Base-by-base conservation (phyloP, 2,888 invertebrate genomes). In the Ornithoptera priamus region DNA sequence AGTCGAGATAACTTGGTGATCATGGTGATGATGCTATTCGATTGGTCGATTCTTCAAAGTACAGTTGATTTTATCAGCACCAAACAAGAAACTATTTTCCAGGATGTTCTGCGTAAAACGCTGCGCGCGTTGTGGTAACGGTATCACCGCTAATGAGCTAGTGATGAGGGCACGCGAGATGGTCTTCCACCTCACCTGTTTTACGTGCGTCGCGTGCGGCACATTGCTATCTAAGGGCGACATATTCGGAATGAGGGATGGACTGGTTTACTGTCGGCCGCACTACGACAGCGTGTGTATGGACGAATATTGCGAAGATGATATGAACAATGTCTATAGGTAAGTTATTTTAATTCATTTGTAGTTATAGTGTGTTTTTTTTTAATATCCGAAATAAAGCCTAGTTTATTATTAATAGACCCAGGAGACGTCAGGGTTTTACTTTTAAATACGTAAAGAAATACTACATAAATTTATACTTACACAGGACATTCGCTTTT, bases 121-220 rank as follows among this genome's bases (percentile, higher is more conserved):
- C 72, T 98, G 98, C 87, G 96, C 96, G 12, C 94, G 97, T 62
- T 98, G 98, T 82, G 96, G 96, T 39, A 94, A 95, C 65, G 96
- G 96, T 8, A 97, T 98, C 81, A 95, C 96, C 12, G 95, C 97
- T 58, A 96, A 96, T 79, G 98, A 98, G 90, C 93, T 98, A 83
- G 97, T 98, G 81, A 98, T 98, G 98, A 91, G 97, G 72, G 98
- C 97, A 0, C 92, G 96, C 60, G 97, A 97, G 76, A 93, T 96
- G 80, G 97, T 98, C 71, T 98, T 96, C 89, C 98, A 98, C 86
- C 94, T 98, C 70, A 94, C 96, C 75, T 98, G 98, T 89, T 98
- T 98, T 93, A 96, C 96, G 53, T 98, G 98, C 86, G 94, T 95
- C 69, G 95, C 97, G 58, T 98, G 98, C 85, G 96, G 96, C 64